Evolutionary conservation across 2,888 invertebrate genomes (phyloP).

Genomic region (Trisateles emortualis): DNA sequence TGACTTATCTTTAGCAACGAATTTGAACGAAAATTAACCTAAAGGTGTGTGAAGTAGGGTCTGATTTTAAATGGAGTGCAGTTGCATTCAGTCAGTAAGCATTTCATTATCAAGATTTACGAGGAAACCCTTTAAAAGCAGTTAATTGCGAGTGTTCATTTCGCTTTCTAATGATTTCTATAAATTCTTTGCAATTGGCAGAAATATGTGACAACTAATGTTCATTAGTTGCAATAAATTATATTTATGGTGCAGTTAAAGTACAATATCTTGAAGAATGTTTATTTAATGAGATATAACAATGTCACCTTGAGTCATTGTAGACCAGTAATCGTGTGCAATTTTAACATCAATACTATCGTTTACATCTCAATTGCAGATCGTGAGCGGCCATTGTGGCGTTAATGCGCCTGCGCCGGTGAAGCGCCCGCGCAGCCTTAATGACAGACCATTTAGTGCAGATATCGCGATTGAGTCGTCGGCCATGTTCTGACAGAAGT

Average conservation of each 20-base stretch:
- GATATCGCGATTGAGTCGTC: slow-evolving; percentile 71
- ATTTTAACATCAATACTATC: slow-evolving; percentile 50
- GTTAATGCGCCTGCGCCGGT: slow-evolving; percentile 54
- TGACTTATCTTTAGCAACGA: slow-evolving; percentile 67
- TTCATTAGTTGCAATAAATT: slow-evolving; percentile 14
- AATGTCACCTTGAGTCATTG: slow-evolving; percentile 24
- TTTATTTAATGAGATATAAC: slow-evolving; percentile 6
- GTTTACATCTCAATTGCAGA: slow-evolving; percentile 63
- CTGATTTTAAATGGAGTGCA: slow-evolving; percentile 33
- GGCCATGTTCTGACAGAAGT: slow-evolving; percentile 58
- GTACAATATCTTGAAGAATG: slow-evolving; percentile 4
- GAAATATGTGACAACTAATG: slow-evolving; percentile 9
- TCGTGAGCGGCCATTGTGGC: slow-evolving; percentile 65
- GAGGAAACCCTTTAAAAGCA: slow-evolving; percentile 79
- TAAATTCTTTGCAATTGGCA: slow-evolving; percentile 45
- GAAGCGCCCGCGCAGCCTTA: slow-evolving; percentile 60
- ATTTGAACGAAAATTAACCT: slow-evolving; percentile 60
- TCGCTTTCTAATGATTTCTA: slow-evolving; percentile 71
- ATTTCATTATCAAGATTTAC: slow-evolving; percentile 82
- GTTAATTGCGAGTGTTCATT: slow-evolving; percentile 76
- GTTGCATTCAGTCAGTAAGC: slow-evolving; percentile 58
- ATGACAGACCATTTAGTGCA: slow-evolving; percentile 76
- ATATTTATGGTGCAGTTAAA: not conserved
- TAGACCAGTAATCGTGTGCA: slow-evolving; percentile 21
- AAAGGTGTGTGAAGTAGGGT: slow-evolving; percentile 48